A percentile compares a stretch with the other conserved stretches of the same genome.
Evolutionary conservation across 2,888 invertebrate species (phyloP).

Genomic region (Torymus aiolomorphi): DNA sequence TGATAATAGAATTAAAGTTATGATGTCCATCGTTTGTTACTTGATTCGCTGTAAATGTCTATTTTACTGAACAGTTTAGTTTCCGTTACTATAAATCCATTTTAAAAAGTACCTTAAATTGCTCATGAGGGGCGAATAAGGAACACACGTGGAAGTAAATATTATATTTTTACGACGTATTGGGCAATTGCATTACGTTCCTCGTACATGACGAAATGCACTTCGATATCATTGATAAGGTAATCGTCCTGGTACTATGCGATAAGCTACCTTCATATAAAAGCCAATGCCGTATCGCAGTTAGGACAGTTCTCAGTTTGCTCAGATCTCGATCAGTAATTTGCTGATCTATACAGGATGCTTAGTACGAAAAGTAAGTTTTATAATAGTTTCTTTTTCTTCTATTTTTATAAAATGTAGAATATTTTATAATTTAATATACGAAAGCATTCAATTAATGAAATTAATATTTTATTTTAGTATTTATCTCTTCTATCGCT

Average conservation of each 20-base stretch:
- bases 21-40: too few species aligned
- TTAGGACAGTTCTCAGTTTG: constrained; percentile 35
- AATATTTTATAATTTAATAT: not conserved
- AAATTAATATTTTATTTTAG: constrained; percentile 17
- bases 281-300: constrained; percentile 6
- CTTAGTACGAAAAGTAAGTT: constrained; percentile 41
- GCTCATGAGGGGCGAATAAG: too few species aligned
- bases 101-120: too few species aligned
- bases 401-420: too few species aligned
- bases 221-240: constrained; percentile 40
- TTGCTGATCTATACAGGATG: not conserved
- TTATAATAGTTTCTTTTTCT: not conserved
- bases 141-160: too few species aligned
- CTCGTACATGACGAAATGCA: constrained; percentile 30
- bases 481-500: not conserved
- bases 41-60: too few species aligned
- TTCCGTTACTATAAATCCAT: too few species aligned
- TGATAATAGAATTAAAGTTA: too few species aligned
- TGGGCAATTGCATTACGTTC: constrained; percentile 11
- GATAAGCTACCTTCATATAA: constrained; percentile 50
- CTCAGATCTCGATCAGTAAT: constrained; percentile 12
- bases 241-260: constrained; percentile 15
- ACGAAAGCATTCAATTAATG: not conserved
- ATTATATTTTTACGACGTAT: not conserved
- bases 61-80: too few species aligned